Base-by-base conservation (phyloP, 2,797 vertebrate species). In the Neosilurus hyrtlii region DNA sequence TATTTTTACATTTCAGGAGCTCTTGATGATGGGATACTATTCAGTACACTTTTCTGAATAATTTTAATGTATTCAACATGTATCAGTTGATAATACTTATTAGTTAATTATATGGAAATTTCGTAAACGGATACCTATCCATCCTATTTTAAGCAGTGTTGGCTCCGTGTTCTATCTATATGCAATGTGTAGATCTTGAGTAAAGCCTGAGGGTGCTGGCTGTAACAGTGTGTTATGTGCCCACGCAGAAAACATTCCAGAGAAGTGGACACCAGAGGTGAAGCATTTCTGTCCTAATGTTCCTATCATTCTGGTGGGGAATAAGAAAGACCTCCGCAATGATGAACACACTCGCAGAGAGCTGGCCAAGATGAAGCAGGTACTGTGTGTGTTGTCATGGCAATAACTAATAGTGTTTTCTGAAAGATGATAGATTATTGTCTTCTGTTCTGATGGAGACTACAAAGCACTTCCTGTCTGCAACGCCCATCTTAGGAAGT, bases 331-430 rank as follows among this genome's bases (percentile, higher is more conserved):
- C 88, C 92, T 96, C 88, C 88, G 96, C 75, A 96, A 96, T 0
- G 96, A 97, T 0, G 96, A 96, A 63, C 95, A 96, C 62, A 96
- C 96, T 0, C 92, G 96, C 75, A 90, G 94, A 81, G 96, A 96
- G 85, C 92, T 97, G 89, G 95, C 94, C 15, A 97, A 96, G 92
- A 96, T 96, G 96, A 97, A 97, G 86, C 96, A 97, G 95, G 96
- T 95, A 59, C 6, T 56, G 16, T n/a, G 18, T 24, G 51, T 51
- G 54, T 18, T 61, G 68, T 57, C 70, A 85, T 67, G 49, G 57
- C 79, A 71, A 75, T 67, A 51, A 67, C 2, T 56, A 26, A 26
- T 43, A 62, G 9, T 52, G 3, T 15, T 35, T 62, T 54, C 16
- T 59, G 54, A 83, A 76, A 16, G 1, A 22, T 30, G 24, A 80